Percentiles rank a stretch among this genome's conserved stretches.
These are phyloP conservation scores for Tichodroma muraria DNA, from an alignment of 2,113 vertebrate species.

Conservation along the genomic window DNA sequence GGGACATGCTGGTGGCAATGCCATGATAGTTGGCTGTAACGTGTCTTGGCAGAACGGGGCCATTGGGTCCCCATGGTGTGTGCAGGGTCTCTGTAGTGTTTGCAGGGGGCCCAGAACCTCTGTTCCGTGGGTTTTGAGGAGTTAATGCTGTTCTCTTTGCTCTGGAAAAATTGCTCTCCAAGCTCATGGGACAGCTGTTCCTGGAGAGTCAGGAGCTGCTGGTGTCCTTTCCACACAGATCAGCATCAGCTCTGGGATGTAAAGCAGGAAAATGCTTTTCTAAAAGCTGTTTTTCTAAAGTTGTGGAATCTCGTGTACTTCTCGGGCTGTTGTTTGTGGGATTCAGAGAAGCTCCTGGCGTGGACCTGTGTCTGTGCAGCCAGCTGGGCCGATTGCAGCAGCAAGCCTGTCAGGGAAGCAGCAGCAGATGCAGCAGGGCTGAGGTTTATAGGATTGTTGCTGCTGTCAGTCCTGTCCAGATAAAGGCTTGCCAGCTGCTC, in stretches of 20 bases:
- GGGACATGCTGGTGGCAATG: rapidly evolving
- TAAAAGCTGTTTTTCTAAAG: background rate
- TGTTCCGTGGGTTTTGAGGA: background rate
- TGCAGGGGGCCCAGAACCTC: background rate
- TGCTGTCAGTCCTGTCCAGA: background rate
- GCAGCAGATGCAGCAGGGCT: background rate
- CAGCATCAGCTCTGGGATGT: background rate
- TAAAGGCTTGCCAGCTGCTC: background rate
- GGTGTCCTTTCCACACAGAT: background rate
- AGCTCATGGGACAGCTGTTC: background rate
- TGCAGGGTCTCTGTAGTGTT: background rate
- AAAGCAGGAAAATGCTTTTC: background rate
- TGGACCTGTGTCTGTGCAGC: background rate
- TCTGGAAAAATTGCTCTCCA: background rate
- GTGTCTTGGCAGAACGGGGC: rapidly evolving
- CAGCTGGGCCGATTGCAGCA: background rate
- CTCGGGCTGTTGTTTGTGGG: background rate
- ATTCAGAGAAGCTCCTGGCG: background rate
- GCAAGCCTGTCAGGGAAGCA: background rate
- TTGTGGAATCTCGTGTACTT: background rate
- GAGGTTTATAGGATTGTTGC: background rate
- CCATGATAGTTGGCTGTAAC: rapidly evolving
- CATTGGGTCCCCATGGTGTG: rapidly evolving
- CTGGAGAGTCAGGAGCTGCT: background rate
- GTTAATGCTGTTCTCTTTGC: background rate